phyloP scores from a whole-genome alignment of 2,888 invertebrate genomes.

The Sympetrum striolatum region DNA sequence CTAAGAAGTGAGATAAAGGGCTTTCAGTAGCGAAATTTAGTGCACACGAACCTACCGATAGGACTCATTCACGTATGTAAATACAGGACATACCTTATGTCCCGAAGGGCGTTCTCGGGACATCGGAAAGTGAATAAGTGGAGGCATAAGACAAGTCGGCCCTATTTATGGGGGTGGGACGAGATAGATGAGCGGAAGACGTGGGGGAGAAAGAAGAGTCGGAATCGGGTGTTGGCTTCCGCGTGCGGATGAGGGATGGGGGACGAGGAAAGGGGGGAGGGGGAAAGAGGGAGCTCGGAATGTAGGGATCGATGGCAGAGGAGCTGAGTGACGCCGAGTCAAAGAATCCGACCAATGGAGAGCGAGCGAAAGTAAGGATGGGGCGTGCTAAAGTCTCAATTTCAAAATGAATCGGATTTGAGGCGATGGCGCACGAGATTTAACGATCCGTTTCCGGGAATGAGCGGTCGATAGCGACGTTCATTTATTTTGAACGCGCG shows the following conservation, averaged over 20 bases:
- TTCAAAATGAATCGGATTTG: constrained; percentile 40
- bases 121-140: too few relatives aligned
- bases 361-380: not conserved
- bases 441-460: too few relatives aligned
- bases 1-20: too few relatives aligned
- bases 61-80: too few relatives aligned
- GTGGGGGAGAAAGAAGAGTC: not conserved
- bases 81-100: too few relatives aligned
- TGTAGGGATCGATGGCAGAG: not conserved
- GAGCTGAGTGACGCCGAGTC: not conserved
- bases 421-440: too few relatives aligned
- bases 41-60: too few relatives aligned
- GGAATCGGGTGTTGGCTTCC: not conserved
- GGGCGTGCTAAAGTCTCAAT: constrained; percentile 36
- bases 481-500: too few relatives aligned
- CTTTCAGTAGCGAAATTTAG: too few relatives aligned
- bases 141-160: too few relatives aligned
- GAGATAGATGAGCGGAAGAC: not conserved
- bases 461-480: too few relatives aligned
- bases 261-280: not conserved
- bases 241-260: not conserved
- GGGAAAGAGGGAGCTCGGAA: not conserved
- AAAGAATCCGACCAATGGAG: not conserved
- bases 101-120: too few relatives aligned
- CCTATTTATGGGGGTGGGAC: not conserved